These are phyloP conservation scores for Dendrocopos noguchii DNA, from an alignment of 2,113 vertebrate species.

Conservation along the genomic window DNA sequence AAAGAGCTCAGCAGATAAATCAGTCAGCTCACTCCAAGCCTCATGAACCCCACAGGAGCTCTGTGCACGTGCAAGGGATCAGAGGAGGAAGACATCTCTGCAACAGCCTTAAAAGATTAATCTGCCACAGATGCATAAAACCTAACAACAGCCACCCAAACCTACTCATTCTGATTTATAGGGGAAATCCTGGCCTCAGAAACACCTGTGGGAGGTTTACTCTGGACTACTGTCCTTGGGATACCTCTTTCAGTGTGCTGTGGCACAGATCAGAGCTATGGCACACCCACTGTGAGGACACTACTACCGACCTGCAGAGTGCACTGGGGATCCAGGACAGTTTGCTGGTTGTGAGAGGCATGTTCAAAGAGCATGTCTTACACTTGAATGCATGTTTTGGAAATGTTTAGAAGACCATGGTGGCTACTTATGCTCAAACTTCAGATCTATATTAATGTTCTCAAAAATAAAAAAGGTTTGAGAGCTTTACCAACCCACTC, in stretches of 20 bases:
- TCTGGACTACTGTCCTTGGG: background rate
- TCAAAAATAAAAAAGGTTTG: background rate
- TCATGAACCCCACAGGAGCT: background rate
- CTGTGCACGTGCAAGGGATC: background rate
- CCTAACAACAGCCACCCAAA: background rate
- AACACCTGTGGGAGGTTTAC: background rate
- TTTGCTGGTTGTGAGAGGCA: background rate
- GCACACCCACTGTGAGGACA: background rate
- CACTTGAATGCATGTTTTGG: background rate
- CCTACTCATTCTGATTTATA: background rate
- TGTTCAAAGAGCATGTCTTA: background rate
- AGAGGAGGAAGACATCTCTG: background rate
- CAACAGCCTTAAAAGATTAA: background rate
- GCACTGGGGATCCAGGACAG: background rate
- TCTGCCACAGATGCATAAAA: background rate
- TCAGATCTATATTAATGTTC: background rate
- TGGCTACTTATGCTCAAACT: background rate
- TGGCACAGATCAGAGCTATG: background rate
- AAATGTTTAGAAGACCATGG: background rate
- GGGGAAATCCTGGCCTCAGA: background rate
- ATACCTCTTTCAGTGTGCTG: background rate
- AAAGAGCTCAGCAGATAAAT: slow-evolving; percentile 48
- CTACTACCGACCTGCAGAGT: background rate
- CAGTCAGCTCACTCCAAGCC: background rate
- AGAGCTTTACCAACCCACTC: background rate